phyloP scores from a whole-genome alignment of 64 coral and sea anemone species.

The Stichodactyla helianthus region DNA sequence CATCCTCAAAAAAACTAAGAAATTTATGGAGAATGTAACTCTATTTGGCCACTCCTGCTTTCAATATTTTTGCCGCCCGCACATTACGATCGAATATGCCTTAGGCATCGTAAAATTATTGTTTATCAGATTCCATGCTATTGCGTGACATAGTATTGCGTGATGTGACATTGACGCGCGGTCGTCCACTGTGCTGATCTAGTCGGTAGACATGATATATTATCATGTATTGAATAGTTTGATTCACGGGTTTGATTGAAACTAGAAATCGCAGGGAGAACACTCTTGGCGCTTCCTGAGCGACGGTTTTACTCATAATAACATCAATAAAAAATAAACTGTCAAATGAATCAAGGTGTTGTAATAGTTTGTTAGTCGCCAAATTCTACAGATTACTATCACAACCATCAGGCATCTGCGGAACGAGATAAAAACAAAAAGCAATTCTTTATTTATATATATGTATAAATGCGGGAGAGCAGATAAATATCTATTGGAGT shows the following conservation, averaged over 20 bases:
- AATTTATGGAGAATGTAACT: no score
- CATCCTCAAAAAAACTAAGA: no score
- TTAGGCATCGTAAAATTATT: no score
- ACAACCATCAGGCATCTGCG: background rate
- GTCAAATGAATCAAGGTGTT: background rate
- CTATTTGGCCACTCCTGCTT: no score
- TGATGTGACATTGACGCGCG: background rate
- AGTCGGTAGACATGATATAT: no score
- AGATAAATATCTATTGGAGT: no score
- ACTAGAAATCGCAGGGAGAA: background rate
- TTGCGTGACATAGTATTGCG: background rate
- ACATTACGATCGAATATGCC: background rate
- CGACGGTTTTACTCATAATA: background rate
- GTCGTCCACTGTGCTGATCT: background rate
- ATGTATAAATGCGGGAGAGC: background rate
- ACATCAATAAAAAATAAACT: background rate
- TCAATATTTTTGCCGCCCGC: background rate
- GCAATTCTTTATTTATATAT: background rate
- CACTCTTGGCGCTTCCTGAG: background rate
- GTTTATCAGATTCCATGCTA: no score
- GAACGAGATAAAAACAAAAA: background rate
- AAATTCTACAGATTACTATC: background rate
- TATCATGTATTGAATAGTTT: no score
- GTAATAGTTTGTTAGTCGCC: background rate
- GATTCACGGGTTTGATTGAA: no score